Evolutionary conservation across 2,797 vertebrate species (phyloP).

Genomic region (Cuculus canorus): DNA sequence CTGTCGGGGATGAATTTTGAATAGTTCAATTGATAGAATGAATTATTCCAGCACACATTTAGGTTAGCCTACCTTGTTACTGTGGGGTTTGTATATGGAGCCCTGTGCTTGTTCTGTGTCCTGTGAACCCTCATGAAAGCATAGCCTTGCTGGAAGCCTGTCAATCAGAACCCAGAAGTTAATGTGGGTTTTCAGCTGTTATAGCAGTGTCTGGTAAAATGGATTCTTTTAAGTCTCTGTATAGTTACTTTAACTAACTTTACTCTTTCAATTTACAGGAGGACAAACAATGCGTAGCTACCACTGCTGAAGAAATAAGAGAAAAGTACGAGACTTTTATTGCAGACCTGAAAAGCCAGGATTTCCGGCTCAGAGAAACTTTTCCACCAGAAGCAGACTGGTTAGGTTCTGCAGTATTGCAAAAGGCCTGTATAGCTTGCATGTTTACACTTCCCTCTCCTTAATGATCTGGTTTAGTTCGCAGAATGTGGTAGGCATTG

Average conservation of each 20-base stretch:
- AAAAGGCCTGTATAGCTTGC: slow-evolving; percentile 75
- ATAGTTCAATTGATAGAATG: neutral
- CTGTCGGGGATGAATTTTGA: neutral
- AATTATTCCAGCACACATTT: neutral
- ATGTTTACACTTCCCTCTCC: neutral
- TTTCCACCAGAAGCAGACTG: slow-evolving; percentile 56
- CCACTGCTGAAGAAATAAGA: slow-evolving; percentile 80
- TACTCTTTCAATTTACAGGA: slow-evolving; percentile 44
- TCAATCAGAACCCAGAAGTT: neutral
- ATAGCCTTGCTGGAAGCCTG: neutral
- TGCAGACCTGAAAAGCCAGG: slow-evolving; percentile 62
- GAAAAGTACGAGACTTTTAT: slow-evolving; percentile 73
- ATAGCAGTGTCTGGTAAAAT: neutral
- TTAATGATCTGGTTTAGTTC: neutral
- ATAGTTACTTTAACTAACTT: neutral
- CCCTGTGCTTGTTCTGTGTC: neutral
- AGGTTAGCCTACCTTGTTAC: neutral
- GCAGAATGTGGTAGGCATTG: neutral
- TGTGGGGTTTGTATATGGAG: neutral
- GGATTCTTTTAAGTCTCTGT: neutral
- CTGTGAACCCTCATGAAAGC: neutral
- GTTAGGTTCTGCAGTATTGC: slow-evolving; percentile 80
- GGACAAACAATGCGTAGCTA: slow-evolving; percentile 10
- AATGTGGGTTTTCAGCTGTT: neutral
- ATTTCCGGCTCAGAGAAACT: slow-evolving; percentile 60